Base-by-base conservation (phyloP, 1,140 invertebrate genomes). In the Papilio helenus region DNA sequence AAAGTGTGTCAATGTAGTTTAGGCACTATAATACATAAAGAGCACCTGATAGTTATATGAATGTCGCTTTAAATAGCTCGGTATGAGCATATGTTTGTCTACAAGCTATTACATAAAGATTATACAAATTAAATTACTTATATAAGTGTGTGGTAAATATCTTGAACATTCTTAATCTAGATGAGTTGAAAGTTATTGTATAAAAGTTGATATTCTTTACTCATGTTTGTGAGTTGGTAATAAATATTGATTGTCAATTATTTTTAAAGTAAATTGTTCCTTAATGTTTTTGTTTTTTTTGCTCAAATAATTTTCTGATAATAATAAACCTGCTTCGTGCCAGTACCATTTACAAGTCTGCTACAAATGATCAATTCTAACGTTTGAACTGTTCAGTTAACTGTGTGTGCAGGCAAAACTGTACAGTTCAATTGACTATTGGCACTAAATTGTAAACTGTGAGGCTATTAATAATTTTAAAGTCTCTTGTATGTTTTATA, bases 61-160 rank as follows among this genome's bases (percentile, higher is more conserved):
- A 16, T 34, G 34, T 34, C 5, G 18, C 18, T 55, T 55, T 55
- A 55, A 55, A n/a, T 55, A 55, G 51, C 51, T 55, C 18, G 5
- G 9, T 8, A 55, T 55, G 51, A 20, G 7, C 8, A 10, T 55
- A 49, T 49, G 46, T 49, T 55, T 55, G 51, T 55, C 51, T 55
- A 5, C 51, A 55, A 55, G 51, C n/a, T 55, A 55, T 18, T 49
- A 23, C 8, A 23, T 58, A 12, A 81, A 79, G 61, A 85, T 85
- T 84, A 81, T 83, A 83, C 82, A 86, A 86, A 81, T 51, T 68
- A 14, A 93, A 83, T 73, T 89, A 90, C 12, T 61, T 61, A 61
- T 23, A 77, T 92, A 92, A 81, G 49, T 79, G 9, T 81, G 76
- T 77, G 73, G 39, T 49, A 14, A 29, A 61, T 61, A 10, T 26